phyloP scores from a whole-genome alignment of 2,113 vertebrate species.

The Oreochromis niloticus region DNA sequence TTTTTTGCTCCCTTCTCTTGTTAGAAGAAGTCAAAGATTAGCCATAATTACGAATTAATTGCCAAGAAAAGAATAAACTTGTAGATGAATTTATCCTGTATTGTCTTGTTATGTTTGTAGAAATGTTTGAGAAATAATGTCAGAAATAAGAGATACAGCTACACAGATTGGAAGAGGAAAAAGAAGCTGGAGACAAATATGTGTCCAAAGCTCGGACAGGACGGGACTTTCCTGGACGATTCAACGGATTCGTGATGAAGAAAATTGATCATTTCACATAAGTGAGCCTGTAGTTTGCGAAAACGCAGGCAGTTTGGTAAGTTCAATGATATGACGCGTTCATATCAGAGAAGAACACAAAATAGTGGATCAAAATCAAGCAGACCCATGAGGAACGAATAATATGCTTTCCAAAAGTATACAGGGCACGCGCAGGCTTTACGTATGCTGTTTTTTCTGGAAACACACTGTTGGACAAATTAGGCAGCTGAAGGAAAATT shows the following conservation, averaged over 20 bases:
- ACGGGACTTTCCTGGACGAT: fast-evolving
- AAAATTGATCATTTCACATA: not conserved
- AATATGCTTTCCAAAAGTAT: fast-evolving
- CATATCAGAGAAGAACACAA: not conserved
- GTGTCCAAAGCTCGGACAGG: not conserved
- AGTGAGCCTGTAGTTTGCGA: not conserved
- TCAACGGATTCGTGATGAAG: not conserved
- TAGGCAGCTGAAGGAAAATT: not conserved
- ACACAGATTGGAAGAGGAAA: not conserved
- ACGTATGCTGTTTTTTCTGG: fast-evolving
- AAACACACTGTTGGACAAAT: fast-evolving
- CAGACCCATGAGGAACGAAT: not conserved
- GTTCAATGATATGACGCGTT: not conserved
- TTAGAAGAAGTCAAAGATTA: conserved; percentile 3
- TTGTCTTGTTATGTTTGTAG: not conserved
- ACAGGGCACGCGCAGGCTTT: fast-evolving
- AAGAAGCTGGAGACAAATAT: fast-evolving
- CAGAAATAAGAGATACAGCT: not conserved
- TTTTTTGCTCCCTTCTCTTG: conserved; percentile 2
- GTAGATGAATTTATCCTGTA: not conserved
- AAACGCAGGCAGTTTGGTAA: not conserved
- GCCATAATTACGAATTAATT: conserved; percentile 24
- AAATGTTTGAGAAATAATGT: not conserved
- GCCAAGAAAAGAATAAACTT: conserved; percentile 46
- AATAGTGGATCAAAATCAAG: not conserved